Base-by-base conservation (phyloP, 2,888 invertebrate genomes). In the Slavum lentiscoides region DNA sequence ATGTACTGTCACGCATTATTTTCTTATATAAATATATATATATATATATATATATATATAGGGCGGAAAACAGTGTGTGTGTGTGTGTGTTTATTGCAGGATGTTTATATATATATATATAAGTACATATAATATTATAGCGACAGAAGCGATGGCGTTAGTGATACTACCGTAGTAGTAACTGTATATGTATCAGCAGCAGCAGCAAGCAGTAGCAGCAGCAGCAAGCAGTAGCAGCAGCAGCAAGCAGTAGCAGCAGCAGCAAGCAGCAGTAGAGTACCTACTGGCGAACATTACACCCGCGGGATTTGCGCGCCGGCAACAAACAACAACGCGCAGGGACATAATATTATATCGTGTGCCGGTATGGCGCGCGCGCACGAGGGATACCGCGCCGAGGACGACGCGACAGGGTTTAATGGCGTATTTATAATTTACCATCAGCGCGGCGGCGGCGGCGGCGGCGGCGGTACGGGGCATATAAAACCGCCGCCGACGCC, bases 371-470 rank as follows among this genome's bases (percentile, higher is more conserved):
- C 62, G 70, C 62, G 74, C 70, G 49, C 49, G 15, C 43, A 67
- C 72, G 73, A 73, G 82, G 75, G 82, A 77, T 49, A 76, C 76
- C 53, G 74, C 70, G 74, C 30, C 55, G 74, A 59, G 67, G 67
- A 75, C 67, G 67, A 17, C 67, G 67, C 75, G 55, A 75, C 82
- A 82, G 82, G 81, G 83, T 82, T 82, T 83, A 84, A 84, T 84
- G 83, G 84, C 83, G 83, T 81, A 82, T 84, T 83, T 84, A 84
- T 84, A 82, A 84, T 84, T 83, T 84, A 83, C 83, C 81, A 82
- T 83, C 82, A 82, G 83, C 66, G 84, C 43, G 30, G 82, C 83
- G 74, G 75, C 83, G 81, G 82, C 75, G 85, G 84, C 23, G 82
- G 84, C 83, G 82, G 83, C 83, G 8, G 37, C 21, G 37, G 61